Conservation (phyloP, 2,113 vertebrate species). For the Lampris megalopsis region DNA sequence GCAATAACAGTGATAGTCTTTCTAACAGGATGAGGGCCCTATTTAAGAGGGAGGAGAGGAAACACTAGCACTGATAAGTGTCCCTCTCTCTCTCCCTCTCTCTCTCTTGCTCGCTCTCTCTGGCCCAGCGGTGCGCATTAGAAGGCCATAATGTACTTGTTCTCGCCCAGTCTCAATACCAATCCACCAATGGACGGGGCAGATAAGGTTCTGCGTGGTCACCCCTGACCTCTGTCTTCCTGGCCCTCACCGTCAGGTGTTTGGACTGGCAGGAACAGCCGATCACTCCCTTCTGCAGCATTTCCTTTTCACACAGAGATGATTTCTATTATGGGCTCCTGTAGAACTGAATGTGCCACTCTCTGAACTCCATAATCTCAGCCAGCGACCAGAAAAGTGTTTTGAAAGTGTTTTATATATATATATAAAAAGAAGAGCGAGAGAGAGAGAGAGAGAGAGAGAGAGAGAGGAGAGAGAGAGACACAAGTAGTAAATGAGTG, state of each 20-base stretch:
- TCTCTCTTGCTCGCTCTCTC: constrained; percentile 34
- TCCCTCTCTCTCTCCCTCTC: constrained; percentile 57
- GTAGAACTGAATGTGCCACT: constrained; percentile 29
- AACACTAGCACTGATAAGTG: constrained; percentile 75
- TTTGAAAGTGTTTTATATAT: background rate
- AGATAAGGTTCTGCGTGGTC: constrained; percentile 77
- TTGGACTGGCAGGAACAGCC: constrained; percentile 73
- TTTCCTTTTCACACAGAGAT: constrained; percentile 70
- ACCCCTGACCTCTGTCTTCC: constrained; percentile 77
- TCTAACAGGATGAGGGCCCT: constrained; percentile 73
- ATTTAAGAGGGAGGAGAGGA: constrained; percentile 72
- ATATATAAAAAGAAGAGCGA: too few relatives aligned
- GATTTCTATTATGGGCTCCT: constrained; percentile 63
- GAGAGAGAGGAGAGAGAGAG: too few relatives aligned
- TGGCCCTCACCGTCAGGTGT: constrained; percentile 80
- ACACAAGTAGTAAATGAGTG: too few relatives aligned
- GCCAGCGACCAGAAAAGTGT: background rate
- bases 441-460: too few relatives aligned
- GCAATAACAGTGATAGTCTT: constrained; percentile 79
- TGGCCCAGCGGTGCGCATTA: constrained; percentile 41
- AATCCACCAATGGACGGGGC: constrained; percentile 60
- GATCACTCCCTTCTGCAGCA: constrained; percentile 74
- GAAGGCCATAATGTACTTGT: constrained; percentile 33
- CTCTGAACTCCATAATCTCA: constrained; percentile 13
- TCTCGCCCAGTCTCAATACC: constrained; percentile 59